Base-by-base conservation (phyloP, 2,888 invertebrate species). In the Heliconius charithonia region DNA sequence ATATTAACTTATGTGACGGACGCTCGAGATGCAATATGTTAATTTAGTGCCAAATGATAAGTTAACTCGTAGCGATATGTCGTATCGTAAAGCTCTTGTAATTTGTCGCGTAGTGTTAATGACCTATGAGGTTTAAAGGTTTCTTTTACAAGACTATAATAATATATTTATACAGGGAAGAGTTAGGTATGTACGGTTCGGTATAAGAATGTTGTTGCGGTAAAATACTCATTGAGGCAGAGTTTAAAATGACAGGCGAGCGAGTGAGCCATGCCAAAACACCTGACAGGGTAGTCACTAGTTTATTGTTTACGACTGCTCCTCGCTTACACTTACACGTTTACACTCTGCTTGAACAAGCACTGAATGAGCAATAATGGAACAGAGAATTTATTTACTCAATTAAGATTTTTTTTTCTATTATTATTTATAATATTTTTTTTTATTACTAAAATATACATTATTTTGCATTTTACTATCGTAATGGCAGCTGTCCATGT, bases 31-130 rank as follows among this genome's bases (percentile, higher is more conserved):
- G 94, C 94, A 94, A 94, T 95, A 95, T 93, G 93, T 94, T 94
- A 94, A 92, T 94, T 94, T 95, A 94, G 95, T 95, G 95, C 95
- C 95, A 95, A 95, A 95, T 94, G 94, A 94, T 94, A 94, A 94
- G 93, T 95, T 94, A 93, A 94, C 94, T 94, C 89, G 93, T 95
- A 95, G 94, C 94, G 91, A 93, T 94, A 94, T 93, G 91, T 91
- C 88, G 91, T 93, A 93, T 92, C 92, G 92, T 94, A 93, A 94
- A 91, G 92, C 93, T 93, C 93, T 93, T 93, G 92, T 93, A 93
- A 92, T 92, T 91, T 92, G 91, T 94, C 93, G 92, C 90, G 92
- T 94, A 94, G 93, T 93, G 93, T 93, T 92, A 93, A 91, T 90
- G 87, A 94, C 94, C 94, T 93, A 91, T 92, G 93, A 94, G 94